Conservation (phyloP, 2,113 vertebrate species). For the Megaceryle torquata region DNA sequence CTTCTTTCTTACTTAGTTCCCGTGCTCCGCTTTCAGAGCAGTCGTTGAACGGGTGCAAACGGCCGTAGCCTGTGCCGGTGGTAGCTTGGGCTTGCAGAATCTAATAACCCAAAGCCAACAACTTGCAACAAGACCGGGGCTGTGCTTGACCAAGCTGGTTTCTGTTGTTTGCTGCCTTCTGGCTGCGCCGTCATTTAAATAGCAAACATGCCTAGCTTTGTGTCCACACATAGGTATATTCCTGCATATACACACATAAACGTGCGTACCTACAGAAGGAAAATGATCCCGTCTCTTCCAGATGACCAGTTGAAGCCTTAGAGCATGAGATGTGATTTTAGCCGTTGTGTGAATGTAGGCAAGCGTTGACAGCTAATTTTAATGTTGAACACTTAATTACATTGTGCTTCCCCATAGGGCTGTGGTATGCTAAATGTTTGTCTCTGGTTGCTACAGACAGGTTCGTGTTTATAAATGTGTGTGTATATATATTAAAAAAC, state of each 20-base stretch:
- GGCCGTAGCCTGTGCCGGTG: background rate
- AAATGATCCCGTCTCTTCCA: background rate
- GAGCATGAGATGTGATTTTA: background rate
- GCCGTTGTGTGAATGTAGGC: background rate
- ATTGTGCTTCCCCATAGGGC: background rate
- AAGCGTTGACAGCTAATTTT: background rate
- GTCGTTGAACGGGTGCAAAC: background rate
- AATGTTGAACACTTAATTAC: background rate
- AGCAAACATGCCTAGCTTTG: rapidly evolving
- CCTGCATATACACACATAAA: too few species aligned
- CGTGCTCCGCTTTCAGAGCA: background rate
- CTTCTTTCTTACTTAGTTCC: background rate
- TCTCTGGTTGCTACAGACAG: background rate
- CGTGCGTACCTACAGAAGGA: rapidly evolving
- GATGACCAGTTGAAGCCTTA: background rate
- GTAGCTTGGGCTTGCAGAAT: background rate
- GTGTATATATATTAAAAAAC: rapidly evolving
- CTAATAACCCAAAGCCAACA: rapidly evolving
- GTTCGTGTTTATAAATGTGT: rapidly evolving
- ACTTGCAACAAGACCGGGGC: rapidly evolving
- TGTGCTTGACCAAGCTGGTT: background rate
- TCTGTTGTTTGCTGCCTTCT: background rate
- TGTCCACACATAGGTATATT: rapidly evolving
- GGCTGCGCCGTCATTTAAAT: rapidly evolving
- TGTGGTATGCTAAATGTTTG: background rate